Evolutionary conservation across 1,140 invertebrate genomes (phyloP).

Genomic region (Matsumurasca onukii): DNA sequence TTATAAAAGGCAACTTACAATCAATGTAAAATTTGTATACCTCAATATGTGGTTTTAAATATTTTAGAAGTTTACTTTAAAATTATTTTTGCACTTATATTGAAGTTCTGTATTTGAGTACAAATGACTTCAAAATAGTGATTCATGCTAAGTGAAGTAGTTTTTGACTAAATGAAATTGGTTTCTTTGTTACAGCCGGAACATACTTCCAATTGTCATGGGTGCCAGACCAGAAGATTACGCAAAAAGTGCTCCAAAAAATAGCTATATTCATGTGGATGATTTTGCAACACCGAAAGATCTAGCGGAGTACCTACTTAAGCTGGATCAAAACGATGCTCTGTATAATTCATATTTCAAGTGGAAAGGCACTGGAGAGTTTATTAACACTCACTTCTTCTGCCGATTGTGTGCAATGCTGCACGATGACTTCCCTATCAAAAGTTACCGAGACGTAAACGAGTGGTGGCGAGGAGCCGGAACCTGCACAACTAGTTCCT

Average conservation of each 20-base stretch:
- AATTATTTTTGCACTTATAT: too few relatives aligned
- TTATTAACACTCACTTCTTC: conserved; percentile 95
- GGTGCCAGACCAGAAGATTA: conserved; percentile 91
- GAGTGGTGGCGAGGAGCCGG: conserved; percentile 82
- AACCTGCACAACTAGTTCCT: conserved; percentile 57
- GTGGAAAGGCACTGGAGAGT: conserved; percentile 88
- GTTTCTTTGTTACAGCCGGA: too few relatives aligned
- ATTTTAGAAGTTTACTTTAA: too few relatives aligned
- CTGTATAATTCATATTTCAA: conserved; percentile 92
- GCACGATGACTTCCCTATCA: conserved; percentile 67
- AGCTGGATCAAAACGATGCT: conserved; percentile 80
- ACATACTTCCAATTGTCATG: conserved; percentile 93
- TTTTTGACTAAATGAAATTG: too few relatives aligned
- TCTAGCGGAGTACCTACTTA: conserved; percentile 81
- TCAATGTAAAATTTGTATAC: too few relatives aligned
- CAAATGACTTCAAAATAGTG: too few relatives aligned
- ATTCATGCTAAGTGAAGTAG: too few relatives aligned
- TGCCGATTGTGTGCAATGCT: conserved; percentile 91
- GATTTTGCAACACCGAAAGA: conserved; percentile 86
- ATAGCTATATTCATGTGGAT: conserved; percentile 92
- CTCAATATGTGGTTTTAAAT: too few relatives aligned
- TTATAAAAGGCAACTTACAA: too few relatives aligned
- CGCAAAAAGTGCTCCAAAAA: conserved; percentile 77
- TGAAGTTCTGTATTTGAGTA: too few relatives aligned
- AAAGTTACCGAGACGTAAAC: conserved; percentile 79